Base-by-base conservation (phyloP, 2,888 invertebrate genomes). In the Nomada fabriciana region DNA sequence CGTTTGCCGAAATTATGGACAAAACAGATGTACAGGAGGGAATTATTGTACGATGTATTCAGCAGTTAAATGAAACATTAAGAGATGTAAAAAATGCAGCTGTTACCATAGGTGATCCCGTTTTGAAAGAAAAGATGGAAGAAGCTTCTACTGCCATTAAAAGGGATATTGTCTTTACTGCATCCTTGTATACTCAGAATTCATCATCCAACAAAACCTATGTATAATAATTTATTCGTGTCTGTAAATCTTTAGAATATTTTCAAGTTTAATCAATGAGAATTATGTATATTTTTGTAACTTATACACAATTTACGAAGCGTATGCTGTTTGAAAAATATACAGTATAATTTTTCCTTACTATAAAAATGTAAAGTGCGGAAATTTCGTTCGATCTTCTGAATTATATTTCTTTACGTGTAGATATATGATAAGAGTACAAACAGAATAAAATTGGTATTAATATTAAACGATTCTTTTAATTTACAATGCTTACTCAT, bases 91-190 rank as follows among this genome's bases (percentile, higher is more conserved):
- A 97, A 92, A 98, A 98, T 89, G 99, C 99, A 0, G 98, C 99
- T 0, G 96, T 97, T 81, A 97, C 98, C 50, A 98, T 99, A 80
- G 99, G 99, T 0, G 98, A 99, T 94, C 98, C 98, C 0, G 97
- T 97, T 15, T 95, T 99, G 3, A 97, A 97, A 91, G 96, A 96
- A 83, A 99, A 99, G 95, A 99, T 99, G 98, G 97, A 98, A 94
- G 98, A 98, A 93, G 98, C 98, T 0, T 98, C 98, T 0, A 96
- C 96, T 2, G 96, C 97, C 60, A 99, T 99, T 85, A 98, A 99
- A 94, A 95, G 99, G 79, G 99, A 99, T 94, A 99, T 99, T 90
- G 99, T 99, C 0, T 99, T 99, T 93, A 98, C 99, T 29, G 98
- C 98, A 47, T 99, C 98, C 94, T 95, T 99, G 61, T 99, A 99